Conservation (phyloP, 2,888 invertebrate genomes). For the Hermaeophaga mercurialis region DNA sequence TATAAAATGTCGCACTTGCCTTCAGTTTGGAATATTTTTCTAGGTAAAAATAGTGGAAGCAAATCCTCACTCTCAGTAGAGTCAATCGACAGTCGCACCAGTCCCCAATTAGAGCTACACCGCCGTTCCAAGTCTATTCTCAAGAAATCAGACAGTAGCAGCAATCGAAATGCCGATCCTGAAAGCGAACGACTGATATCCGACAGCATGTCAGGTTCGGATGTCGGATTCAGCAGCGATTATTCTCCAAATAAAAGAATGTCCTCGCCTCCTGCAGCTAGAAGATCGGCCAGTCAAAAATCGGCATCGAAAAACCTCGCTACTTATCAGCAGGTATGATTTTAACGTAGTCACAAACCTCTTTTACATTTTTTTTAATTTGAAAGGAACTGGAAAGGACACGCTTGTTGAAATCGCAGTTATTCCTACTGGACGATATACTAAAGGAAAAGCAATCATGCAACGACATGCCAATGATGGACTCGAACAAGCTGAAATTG, state of each 20-base stretch:
- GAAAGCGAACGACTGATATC: constrained; percentile 77
- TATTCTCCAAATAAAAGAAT: constrained; percentile 53
- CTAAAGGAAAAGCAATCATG: constrained; percentile 50
- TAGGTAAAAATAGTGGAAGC: constrained; percentile 64
- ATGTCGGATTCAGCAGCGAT: constrained; percentile 57
- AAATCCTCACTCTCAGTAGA: constrained; percentile 72
- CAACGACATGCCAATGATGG: constrained; percentile 45
- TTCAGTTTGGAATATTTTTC: constrained; percentile 25
- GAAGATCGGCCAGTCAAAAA: constrained; percentile 45
- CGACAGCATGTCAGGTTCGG: constrained; percentile 67
- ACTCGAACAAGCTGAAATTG: constrained; percentile 53
- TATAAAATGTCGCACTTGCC: background rate
- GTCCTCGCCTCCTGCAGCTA: constrained; percentile 51
- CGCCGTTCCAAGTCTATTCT: constrained; percentile 76
- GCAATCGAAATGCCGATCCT: constrained; percentile 64
- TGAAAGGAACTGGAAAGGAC: constrained; percentile 47
- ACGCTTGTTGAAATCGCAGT: constrained; percentile 54
- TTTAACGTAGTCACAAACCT: background rate
- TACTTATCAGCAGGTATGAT: constrained; percentile 43
- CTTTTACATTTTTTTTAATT: constrained; percentile 42
- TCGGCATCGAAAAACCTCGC: constrained; percentile 40
- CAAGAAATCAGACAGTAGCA: constrained; percentile 71
- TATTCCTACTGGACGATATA: constrained; percentile 57
- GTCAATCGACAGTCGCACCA: constrained; percentile 66
- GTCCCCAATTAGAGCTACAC: constrained; percentile 69